phyloP scores from a whole-genome alignment of 2,113 vertebrate species.

The Bostrychus sinensis region DNA sequence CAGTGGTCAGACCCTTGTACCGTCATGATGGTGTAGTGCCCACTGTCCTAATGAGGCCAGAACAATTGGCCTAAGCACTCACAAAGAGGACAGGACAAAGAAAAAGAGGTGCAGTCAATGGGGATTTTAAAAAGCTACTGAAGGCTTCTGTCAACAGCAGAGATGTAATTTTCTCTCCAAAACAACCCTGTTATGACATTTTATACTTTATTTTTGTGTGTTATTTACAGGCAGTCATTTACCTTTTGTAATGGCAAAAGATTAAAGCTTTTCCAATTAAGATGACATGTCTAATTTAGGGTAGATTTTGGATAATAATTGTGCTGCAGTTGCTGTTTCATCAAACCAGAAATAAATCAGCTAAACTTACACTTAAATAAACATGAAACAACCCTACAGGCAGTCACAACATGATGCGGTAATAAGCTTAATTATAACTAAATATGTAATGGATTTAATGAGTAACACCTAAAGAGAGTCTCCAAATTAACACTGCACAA shows the following conservation, averaged over 20 bases:
- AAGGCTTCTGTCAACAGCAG: background rate
- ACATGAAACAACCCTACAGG: conserved; percentile 13
- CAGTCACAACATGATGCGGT: conserved; percentile 18
- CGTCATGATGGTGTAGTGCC: conserved; percentile 12
- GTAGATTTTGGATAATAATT: background rate
- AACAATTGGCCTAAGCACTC: conserved; percentile 23
- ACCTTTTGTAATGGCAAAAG: background rate
- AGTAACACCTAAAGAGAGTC: conserved; percentile 26
- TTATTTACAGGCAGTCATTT: conserved; percentile 12
- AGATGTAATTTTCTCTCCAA: background rate
- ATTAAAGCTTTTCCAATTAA: conserved; percentile 9
- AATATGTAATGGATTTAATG: conserved; percentile 34
- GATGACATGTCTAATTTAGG: conserved; percentile 5
- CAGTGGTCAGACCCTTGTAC: conserved; percentile 26
- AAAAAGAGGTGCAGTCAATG: conserved; percentile 23
- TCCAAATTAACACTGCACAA: conserved; percentile 19
- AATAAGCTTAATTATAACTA: conserved; percentile 43
- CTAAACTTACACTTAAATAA: conserved; percentile 6
- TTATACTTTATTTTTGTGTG: background rate
- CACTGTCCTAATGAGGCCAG: conserved; percentile 32
- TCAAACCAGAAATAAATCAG: background rate
- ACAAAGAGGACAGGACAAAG: conserved; percentile 29
- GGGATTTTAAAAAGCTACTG: conserved; percentile 7
- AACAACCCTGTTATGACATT: background rate
- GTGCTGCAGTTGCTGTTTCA: background rate